Percentiles rank a stretch among this genome's conserved stretches.
Conservation (phyloP, 2,113 vertebrate genomes). For the Talpa occidentalis region DNA sequence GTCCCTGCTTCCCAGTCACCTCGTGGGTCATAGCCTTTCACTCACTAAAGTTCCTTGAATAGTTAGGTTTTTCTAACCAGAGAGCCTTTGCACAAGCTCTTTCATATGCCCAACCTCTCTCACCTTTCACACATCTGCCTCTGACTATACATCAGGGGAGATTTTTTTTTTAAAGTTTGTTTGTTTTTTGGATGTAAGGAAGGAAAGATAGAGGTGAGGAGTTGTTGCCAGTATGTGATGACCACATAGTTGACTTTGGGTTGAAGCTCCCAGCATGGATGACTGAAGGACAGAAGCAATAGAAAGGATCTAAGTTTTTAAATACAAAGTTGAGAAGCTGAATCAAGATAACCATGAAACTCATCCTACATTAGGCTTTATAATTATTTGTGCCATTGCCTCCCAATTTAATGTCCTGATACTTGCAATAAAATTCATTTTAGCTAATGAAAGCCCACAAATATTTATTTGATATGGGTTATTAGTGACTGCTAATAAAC, state of each 20-base stretch:
- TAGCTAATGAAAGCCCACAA: not conserved
- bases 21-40: not conserved
- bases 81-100: not conserved
- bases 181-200: not conserved
- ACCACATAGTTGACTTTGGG: not conserved
- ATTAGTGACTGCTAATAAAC: not conserved
- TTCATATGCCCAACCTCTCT: not conserved
- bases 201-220: not conserved
- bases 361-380: not conserved
- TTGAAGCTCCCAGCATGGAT: not conserved
- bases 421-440: not conserved
- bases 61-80: constrained; percentile 2
- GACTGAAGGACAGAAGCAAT: not conserved
- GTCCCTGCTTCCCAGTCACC: not conserved
- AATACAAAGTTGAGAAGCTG: not conserved
- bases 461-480: not conserved
- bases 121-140: not conserved
- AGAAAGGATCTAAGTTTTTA: not conserved
- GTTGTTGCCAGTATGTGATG: not conserved
- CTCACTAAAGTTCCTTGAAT: not conserved
- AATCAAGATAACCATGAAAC: not conserved
- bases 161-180: too few species aligned
- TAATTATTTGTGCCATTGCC: not conserved
- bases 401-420: not conserved
- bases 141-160: not conserved